These are phyloP conservation scores for Deroptyus accipitrinus DNA, from an alignment of 2,113 vertebrate genomes.

Conservation along the genomic window DNA sequence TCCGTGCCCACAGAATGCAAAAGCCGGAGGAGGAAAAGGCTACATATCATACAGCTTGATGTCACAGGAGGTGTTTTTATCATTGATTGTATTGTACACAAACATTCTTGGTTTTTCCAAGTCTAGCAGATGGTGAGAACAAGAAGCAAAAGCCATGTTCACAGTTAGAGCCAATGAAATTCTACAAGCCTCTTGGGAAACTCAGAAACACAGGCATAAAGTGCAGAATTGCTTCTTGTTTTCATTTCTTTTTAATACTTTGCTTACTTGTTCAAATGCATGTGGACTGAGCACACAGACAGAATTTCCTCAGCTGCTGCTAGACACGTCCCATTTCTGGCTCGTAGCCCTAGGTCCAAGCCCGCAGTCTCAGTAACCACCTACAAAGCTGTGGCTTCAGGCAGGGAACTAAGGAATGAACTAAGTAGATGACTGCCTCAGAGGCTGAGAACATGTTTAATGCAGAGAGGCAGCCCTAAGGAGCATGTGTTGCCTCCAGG, in stretches of 20 bases:
- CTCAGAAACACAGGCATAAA: neutral
- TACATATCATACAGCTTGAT: neutral
- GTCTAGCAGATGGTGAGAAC: neutral
- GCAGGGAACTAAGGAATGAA: neutral
- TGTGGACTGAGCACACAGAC: neutral
- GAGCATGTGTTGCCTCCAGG: neutral
- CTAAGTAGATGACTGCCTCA: neutral
- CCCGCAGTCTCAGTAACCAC: neutral
- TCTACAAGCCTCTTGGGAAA: neutral
- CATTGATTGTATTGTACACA: neutral
- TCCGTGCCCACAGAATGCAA: neutral
- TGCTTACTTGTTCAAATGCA: neutral
- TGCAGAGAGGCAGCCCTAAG: neutral
- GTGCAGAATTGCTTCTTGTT: neutral
- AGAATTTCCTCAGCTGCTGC: neutral
- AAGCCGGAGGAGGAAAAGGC: neutral
- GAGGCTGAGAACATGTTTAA: neutral
- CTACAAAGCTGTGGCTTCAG: neutral
- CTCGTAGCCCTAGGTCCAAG: accelerated
- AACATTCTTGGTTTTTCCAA: neutral
- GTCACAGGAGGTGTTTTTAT: neutral
- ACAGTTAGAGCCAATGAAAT: constrained; percentile 16
- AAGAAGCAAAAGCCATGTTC: neutral
- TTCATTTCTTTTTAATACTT: neutral
- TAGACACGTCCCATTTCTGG: neutral